phyloP scores from a whole-genome alignment of 53 echinoderm and acorn worm genomes.

The Patiria pectinifera region DNA sequence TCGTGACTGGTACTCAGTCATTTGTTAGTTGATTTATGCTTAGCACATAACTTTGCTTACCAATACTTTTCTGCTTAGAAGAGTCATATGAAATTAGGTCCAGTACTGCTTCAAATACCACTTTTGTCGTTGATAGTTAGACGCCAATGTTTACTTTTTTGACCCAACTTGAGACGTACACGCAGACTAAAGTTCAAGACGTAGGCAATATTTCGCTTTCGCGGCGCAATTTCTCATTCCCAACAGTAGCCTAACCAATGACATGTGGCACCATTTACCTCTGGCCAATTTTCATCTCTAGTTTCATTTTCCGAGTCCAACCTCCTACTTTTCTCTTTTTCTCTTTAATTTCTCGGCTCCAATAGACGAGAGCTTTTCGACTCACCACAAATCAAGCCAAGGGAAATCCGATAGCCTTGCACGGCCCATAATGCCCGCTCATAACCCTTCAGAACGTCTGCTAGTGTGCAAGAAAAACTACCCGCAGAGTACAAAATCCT shows the following conservation, averaged over 20 bases:
- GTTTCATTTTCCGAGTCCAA: slow-evolving; percentile 35
- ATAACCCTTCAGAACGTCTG: neutral
- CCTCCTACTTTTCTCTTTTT: neutral
- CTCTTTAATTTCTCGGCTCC: neutral
- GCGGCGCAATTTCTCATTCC: neutral
- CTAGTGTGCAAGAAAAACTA: neutral
- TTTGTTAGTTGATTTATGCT: too few species aligned
- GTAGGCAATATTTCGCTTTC: neutral
- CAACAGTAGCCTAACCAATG: neutral
- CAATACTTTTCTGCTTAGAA: too few species aligned
- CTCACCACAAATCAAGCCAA: neutral
- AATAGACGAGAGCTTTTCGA: slow-evolving; percentile 22
- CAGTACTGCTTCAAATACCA: neutral
- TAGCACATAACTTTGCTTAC: too few species aligned
- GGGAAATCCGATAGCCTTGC: slow-evolving; percentile 35
- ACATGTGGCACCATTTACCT: slow-evolving; percentile 57
- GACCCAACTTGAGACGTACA: neutral
- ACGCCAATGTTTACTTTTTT: neutral
- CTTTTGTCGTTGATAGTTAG: neutral
- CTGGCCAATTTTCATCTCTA: slow-evolving; percentile 52
- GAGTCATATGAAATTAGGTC: too few species aligned
- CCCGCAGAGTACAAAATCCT: slow-evolving; percentile 3
- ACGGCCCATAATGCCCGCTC: neutral
- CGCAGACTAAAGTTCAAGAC: neutral
- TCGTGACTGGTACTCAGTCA: too few species aligned